These are phyloP conservation scores for Ichneumoninae sp. DNA, from an alignment of 2,888 invertebrate species.

Conservation along the genomic window DNA sequence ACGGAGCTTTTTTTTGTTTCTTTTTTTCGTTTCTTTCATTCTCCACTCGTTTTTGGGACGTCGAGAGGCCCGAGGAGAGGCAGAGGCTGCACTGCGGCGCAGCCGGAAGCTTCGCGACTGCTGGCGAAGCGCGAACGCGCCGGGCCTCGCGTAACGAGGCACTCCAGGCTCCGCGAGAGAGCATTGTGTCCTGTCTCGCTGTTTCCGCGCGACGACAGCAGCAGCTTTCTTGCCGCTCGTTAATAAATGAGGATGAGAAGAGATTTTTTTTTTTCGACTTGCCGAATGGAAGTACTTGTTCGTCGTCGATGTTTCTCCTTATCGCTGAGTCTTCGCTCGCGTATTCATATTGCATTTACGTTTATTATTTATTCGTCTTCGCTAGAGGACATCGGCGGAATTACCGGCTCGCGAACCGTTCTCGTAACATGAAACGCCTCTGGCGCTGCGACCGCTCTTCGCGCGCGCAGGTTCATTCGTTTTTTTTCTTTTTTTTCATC, in stretches of 20 bases:
- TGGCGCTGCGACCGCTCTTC: constrained; percentile 19
- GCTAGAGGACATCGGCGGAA: constrained; percentile 34
- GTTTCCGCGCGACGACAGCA: background rate
- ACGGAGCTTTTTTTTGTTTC: constrained; percentile 7
- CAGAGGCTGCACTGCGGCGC: background rate
- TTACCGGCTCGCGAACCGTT: constrained; percentile 30
- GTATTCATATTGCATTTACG: constrained; percentile 35
- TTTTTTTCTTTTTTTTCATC: background rate
- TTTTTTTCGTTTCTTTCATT: constrained; percentile 41
- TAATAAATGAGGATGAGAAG: constrained; percentile 45
- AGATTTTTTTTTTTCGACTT: constrained; percentile 8
- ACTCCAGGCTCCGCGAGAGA: constrained; percentile 43
- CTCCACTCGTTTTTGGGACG: constrained; percentile 35
- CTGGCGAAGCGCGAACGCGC: constrained; percentile 51
- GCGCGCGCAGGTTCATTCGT: constrained; percentile 9
- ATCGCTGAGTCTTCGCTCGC: background rate
- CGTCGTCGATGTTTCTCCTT: background rate
- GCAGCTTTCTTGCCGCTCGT: constrained; percentile 32
- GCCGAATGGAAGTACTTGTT: background rate
- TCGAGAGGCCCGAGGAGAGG: constrained; percentile 6
- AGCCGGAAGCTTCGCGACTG: constrained; percentile 25
- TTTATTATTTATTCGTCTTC: constrained; percentile 38
- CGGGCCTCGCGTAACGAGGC: constrained; percentile 58
- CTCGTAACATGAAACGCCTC: constrained; percentile 35
- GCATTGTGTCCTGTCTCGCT: constrained; percentile 25